Conservation (phyloP, 2,113 vertebrate species). For the Anolis sagrei region DNA sequence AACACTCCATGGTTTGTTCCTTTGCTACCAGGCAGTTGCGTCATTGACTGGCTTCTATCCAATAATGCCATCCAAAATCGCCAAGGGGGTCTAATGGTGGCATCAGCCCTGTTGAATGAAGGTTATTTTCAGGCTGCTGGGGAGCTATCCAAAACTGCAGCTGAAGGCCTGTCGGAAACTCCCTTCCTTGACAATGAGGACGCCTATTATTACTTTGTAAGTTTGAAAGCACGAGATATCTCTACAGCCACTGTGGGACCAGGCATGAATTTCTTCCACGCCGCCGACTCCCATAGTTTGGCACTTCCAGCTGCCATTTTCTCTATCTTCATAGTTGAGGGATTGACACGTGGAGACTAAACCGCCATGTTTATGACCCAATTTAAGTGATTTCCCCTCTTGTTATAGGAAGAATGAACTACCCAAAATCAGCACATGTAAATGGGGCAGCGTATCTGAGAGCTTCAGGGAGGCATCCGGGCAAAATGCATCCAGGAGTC, state of each 20-base stretch:
- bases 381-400: no score
- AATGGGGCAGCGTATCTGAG: no score
- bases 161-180: conserved; percentile 76
- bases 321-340: no score
- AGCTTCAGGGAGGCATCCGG: no score
- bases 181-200: conserved; percentile 85
- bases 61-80: conserved; percentile 85
- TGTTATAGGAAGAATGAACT: no score
- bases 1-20: not conserved
- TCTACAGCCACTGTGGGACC: not conserved
- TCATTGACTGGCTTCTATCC: conserved; percentile 92
- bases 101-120: conserved; percentile 88
- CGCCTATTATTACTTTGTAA: conserved; percentile 96
- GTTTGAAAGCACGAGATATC: conserved; percentile 50
- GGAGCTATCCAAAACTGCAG: conserved; percentile 85
- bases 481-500: no score
- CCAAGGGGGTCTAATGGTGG: conserved; percentile 87
- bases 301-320: no score
- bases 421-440: no score
- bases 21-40: conserved; percentile 79
- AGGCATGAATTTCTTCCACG: not conserved
- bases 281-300: no score
- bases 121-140: conserved; percentile 93
- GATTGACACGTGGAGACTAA: no score
- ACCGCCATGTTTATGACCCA: no score